A percentile compares a stretch with the other conserved stretches of the same genome.
Evolutionary conservation across 2,888 invertebrate species (phyloP).

Genomic region (Neria commutata): DNA sequence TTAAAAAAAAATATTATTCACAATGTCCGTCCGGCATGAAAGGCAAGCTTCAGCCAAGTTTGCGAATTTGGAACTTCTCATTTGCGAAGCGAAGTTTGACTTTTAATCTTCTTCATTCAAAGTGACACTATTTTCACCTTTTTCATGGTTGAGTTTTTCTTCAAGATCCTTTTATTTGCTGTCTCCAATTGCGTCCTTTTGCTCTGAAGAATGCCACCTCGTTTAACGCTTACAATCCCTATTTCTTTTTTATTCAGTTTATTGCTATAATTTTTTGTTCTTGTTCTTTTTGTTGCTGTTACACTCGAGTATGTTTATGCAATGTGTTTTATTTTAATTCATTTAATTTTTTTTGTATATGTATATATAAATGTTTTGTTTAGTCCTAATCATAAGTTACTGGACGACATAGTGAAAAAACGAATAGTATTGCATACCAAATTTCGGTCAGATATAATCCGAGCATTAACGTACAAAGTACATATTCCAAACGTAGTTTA

Average conservation of each 20-base stretch:
- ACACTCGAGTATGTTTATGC: conserved; percentile 12
- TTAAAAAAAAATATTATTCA: too few relatives aligned
- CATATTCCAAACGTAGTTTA: conserved; percentile 84
- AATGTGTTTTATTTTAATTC: conserved; percentile 14
- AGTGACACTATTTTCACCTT: too few relatives aligned
- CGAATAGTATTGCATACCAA: conserved; percentile 70
- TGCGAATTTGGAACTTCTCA: too few relatives aligned
- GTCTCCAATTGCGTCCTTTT: too few relatives aligned
- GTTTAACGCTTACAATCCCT: too few relatives aligned
- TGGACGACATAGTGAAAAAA: conserved; percentile 68
- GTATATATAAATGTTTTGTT: conserved; percentile 32
- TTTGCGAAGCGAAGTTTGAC: too few relatives aligned
- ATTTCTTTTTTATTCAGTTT: not conserved
- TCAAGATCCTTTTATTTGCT: too few relatives aligned
- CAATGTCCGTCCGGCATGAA: too few relatives aligned
- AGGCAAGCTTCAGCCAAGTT: too few relatives aligned
- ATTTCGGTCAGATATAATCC: conserved; percentile 73
- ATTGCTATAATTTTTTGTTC: conserved; percentile 22
- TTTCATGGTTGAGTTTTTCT: too few relatives aligned
- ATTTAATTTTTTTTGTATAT: not conserved
- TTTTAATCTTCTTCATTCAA: too few relatives aligned
- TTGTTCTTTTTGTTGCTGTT: conserved; percentile 10
- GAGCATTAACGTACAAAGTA: conserved; percentile 84
- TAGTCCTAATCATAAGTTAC: conserved; percentile 64
- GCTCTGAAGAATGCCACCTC: too few relatives aligned